Conservation (phyloP, 37 sponge, comb jelly and placozoan genomes). For the Halichondria panicea region DNA sequence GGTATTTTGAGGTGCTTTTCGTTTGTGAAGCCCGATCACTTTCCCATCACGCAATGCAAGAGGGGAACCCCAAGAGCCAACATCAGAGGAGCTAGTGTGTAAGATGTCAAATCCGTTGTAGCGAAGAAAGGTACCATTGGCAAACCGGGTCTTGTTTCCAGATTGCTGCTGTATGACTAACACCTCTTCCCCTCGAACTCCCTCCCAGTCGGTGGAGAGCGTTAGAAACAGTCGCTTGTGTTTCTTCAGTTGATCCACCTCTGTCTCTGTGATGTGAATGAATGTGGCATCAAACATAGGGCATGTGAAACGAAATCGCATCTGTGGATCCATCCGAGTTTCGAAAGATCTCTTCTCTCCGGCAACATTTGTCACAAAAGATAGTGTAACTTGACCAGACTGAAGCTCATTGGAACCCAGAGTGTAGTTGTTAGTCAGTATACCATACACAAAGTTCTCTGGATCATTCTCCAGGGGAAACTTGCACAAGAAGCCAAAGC, state of each 20-base stretch:
- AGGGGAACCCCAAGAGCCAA: constrained; percentile 18
- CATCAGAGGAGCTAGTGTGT: constrained; percentile 2
- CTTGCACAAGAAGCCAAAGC: constrained; percentile 6
- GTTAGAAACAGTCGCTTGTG: neutral
- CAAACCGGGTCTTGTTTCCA: constrained; percentile 5
- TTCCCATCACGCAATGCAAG: constrained; percentile 5
- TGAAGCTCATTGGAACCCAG: neutral
- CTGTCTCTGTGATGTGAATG: neutral
- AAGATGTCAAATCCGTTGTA: constrained; percentile 9
- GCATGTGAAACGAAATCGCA: constrained; percentile 7
- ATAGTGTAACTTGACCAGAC: neutral
- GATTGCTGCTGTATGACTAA: neutral
- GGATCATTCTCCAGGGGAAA: neutral
- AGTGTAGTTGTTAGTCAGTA: constrained; percentile 2
- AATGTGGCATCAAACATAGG: constrained; percentile 3
- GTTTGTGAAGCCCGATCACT: constrained; percentile 29
- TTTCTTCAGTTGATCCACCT: neutral
- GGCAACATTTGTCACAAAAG: neutral
- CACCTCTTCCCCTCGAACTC: constrained; percentile 6
- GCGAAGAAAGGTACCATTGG: constrained; percentile 7
- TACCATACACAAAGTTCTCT: neutral
- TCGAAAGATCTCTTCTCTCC: neutral
- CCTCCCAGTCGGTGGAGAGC: neutral
- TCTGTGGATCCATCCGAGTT: neutral
- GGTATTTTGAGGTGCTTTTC: neutral